A percentile compares a stretch with the other conserved stretches of the same genome.
These are phyloP conservation scores for Poeciliopsis presidionis DNA, from an alignment of 2,797 vertebrate genomes.

Conservation along the genomic window DNA sequence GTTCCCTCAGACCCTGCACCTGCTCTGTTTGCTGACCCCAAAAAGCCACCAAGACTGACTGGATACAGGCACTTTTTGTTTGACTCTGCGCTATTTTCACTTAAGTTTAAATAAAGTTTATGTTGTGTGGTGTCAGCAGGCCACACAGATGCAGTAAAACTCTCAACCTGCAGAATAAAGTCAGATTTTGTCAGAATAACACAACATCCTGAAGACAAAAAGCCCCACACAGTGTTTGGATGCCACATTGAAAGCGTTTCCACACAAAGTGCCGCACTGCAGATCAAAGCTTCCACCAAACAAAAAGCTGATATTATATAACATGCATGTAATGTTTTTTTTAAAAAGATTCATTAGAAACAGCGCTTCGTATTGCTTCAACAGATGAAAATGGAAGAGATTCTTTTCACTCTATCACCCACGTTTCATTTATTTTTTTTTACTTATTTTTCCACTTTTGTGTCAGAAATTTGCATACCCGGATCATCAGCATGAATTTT, in stretches of 20 bases:
- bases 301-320: conserved; percentile 34
- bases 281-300: conserved; percentile 33
- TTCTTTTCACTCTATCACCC: conserved; percentile 7
- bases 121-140: neutral
- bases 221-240: conserved; percentile 11
- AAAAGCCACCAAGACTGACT: conserved; percentile 34
- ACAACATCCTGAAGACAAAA: neutral
- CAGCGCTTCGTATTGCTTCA: conserved; percentile 26
- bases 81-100: neutral
- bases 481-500: neutral
- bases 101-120: conserved; percentile 2
- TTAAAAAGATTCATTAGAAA: conserved; percentile 19
- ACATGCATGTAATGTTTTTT: conserved; percentile 19
- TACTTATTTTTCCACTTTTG: neutral
- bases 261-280: conserved; percentile 12
- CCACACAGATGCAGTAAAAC: neutral
- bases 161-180: conserved; percentile 15
- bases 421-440: neutral
- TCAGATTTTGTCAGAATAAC: neutral
- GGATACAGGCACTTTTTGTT: conserved; percentile 6
- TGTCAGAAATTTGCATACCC: neutral
- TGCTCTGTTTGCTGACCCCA: conserved; percentile 57
- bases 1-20: conserved; percentile 45
- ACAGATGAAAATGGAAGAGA: conserved; percentile 24
- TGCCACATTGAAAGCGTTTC: conserved; percentile 14